Evolutionary conservation across 2,113 vertebrate genomes (phyloP).

Genomic region (Rhabdornis inornatus): DNA sequence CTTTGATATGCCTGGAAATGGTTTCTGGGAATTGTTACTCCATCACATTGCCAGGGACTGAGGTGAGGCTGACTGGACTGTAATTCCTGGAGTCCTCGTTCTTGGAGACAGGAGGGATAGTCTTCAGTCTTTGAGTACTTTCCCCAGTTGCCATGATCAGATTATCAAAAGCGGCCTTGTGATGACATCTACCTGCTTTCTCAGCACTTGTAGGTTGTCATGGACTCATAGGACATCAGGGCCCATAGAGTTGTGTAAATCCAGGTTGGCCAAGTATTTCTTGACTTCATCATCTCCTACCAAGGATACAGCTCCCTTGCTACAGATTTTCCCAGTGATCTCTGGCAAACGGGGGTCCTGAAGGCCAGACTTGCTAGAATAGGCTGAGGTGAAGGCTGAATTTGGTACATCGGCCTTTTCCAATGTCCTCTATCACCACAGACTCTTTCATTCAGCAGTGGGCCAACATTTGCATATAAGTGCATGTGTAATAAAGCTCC

Average conservation of each 20-base stretch:
- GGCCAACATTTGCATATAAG: neutral
- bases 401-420: neutral
- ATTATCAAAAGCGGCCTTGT: accelerated
- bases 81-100: neutral
- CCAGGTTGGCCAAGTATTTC: neutral
- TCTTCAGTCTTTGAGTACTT: neutral
- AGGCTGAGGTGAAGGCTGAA: neutral
- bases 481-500: neutral
- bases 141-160: neutral
- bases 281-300: neutral
- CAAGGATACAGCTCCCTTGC: neutral
- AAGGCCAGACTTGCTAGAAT: neutral
- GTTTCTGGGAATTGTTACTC: neutral
- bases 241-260: neutral
- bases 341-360: neutral
- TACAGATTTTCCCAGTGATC: neutral
- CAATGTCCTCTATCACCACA: neutral
- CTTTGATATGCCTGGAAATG: neutral
- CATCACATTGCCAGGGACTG: neutral
- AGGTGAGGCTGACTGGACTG: neutral
- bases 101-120: neutral
- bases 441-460: neutral
- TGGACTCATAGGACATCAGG: neutral
- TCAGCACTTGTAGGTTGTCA: neutral
- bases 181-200: neutral